Evolutionary conservation across 2,113 vertebrate species (phyloP).

Genomic region (Callorhinus ursinus): DNA sequence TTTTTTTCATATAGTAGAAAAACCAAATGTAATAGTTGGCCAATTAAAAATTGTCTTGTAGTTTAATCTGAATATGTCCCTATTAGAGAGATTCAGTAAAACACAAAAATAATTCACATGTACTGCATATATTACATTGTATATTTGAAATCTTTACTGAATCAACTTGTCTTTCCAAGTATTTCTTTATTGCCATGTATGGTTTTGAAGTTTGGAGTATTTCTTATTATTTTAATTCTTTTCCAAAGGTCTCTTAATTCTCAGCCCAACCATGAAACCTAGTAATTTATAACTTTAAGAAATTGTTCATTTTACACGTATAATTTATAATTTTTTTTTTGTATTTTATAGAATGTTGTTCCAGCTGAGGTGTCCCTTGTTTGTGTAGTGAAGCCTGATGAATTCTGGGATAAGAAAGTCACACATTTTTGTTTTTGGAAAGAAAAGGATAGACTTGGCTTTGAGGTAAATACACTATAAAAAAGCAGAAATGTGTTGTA

Average conservation of each 20-base stretch:
- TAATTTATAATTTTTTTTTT: constrained; percentile 63
- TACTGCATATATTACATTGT: neutral
- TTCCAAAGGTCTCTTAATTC: constrained; percentile 44
- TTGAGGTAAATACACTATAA: constrained; percentile 91
- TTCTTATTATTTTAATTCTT: constrained; percentile 63
- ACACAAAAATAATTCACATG: neutral
- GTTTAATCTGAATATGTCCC: neutral
- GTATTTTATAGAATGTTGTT: constrained; percentile 94
- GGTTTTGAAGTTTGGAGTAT: constrained; percentile 42
- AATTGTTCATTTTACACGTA: constrained; percentile 37
- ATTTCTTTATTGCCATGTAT: constrained; percentile 29
- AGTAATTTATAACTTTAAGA: constrained; percentile 53
- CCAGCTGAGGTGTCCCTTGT: constrained; percentile 98
- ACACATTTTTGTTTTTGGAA: constrained; percentile 99
- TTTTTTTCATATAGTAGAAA: constrained; percentile 6
- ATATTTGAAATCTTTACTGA: constrained; percentile 35
- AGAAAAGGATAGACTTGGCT: constrained; percentile 98
- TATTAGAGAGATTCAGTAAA: neutral
- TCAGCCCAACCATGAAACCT: neutral
- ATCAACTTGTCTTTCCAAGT: constrained; percentile 12
- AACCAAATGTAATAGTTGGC: neutral
- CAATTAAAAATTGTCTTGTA: neutral
- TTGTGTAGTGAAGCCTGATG: constrained; percentile 99
- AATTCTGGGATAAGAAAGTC: constrained; percentile 99
- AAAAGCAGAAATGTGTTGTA: neutral